Evolutionary conservation across 2,797 vertebrate species (phyloP), one percentile per base, ranked within the genome.

Genomic region (Sylvia borin): DNA sequence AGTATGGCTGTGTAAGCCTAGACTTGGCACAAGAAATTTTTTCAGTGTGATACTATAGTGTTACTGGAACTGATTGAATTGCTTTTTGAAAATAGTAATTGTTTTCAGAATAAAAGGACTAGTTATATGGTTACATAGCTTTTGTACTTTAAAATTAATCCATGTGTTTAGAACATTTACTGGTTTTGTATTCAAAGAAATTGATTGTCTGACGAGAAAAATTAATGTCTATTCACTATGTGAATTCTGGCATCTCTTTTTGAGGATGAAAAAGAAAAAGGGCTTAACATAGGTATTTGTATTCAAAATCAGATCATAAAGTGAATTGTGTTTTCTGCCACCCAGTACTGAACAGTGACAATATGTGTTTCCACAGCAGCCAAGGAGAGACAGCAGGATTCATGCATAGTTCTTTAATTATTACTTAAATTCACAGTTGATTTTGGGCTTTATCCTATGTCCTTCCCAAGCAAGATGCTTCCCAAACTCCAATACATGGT

Each of bases 81-180:
- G 26, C 20, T 90, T 88, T 81, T 67, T 55, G 42, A 90, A 40
- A 60, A 58, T 25, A 80, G 19, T 54, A 71, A 84, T 87, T 66
- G 34, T 67, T 80, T 81, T 73, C 67, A 71, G 48, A 79, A 72
- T 74, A 62, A 79, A 80, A 78, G 36, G 40, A 74, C n/a, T 84
- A 75, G 42, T 38, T 92, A 74, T n/a, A 71, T 50, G 14, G 31
- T 77, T 57, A 55, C 8, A 47, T 40, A 73, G 34, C 18, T 87
- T 95, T 64, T 45, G 40, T 93, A 29, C 42, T 89, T 94, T 68
- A 88, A 90, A 95, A 79, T 68, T n/a, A 66, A 89, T 83, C 50
- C 85, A 20, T 6, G 3, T 19, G 4, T 74, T 87, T 78, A 74
- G n/a, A 72, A 60, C 11, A 61, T 71, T 88, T 48, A 43, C 75